Base-by-base conservation (phyloP, 2,888 invertebrate species). In the Argyra leucocephala region DNA sequence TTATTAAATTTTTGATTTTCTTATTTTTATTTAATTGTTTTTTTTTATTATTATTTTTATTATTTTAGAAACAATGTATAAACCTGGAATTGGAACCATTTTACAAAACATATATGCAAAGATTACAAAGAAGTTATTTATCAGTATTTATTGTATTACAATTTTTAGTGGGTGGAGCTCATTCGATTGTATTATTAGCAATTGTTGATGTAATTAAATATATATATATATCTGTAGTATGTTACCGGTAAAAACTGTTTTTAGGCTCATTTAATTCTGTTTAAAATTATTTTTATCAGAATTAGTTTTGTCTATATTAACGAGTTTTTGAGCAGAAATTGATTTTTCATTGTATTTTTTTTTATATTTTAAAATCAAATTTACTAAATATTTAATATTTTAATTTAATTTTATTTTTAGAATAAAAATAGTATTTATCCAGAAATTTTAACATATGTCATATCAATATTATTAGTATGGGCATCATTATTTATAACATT, bases 91-190 rank as follows among this genome's bases (percentile, higher is more conserved):
- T 92, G 69, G 90, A 91, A 78, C 84, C 85, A 63, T 82, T 91
- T 58, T 92, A 89, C 76, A 82, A 86, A 69, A 83, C 85, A 68
- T 93, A 92, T 74, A 89, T 88, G 70, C 86, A 88, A 71, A 87
- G 90, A 72, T 81, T 92, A 67, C 88, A 88, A 74, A 86, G 89
- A 78, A 89, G 89, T 64, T 88, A 90, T 70, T 86, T 91, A 69
- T 87, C 88, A 68, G 84, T 91, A 66, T 91, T 89, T 78, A 82
- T 91, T 69, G 81, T 88, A 23, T 81, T 91, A 63, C 85, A 90
- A 73, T 80, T 86, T 65, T 74, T 86, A 57, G 83, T 91, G 64
- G 86, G 87, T 59, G 78, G 84, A 4, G 78, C 82, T 1, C 90
- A 91, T 74, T 83, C 85, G 58, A 73, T 82, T 66, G 75, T 85